Conservation (phyloP, 2,797 vertebrate genomes). For the Alectoris magna region DNA sequence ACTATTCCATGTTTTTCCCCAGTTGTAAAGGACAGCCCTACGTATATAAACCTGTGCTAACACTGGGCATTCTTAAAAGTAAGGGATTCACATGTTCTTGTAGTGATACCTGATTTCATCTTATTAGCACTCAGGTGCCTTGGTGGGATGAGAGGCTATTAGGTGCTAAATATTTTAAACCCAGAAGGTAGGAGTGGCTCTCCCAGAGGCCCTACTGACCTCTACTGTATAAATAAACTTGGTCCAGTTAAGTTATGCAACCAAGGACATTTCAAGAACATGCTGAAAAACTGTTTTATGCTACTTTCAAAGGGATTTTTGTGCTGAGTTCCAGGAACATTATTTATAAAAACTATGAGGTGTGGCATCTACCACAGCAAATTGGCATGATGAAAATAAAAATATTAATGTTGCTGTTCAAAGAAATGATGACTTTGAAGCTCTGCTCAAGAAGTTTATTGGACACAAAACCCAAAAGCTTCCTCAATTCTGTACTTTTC, state of each 20-base stretch:
- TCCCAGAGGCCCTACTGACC: background rate
- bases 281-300: background rate
- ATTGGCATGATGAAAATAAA: background rate
- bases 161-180: background rate
- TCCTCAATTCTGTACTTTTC: slow-evolving; percentile 39
- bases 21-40: background rate
- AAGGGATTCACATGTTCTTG: background rate
- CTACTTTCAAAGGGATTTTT: background rate
- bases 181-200: background rate
- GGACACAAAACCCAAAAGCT: background rate
- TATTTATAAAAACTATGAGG: background rate
- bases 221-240: background rate
- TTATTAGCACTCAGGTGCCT: background rate
- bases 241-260: background rate
- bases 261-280: background rate
- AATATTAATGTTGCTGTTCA: background rate
- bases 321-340: background rate
- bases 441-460: background rate
- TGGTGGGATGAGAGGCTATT: background rate
- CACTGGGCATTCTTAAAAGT: background rate
- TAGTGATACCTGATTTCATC: background rate
- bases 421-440: background rate
- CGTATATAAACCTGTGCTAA: background rate
- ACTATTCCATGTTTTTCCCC: background rate
- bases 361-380: rapidly evolving